A percentile compares a stretch with the other conserved stretches of the same genome.
These are phyloP conservation scores for Pasiphila rectangulata DNA, from an alignment of 2,888 invertebrate genomes.

Conservation along the genomic window DNA sequence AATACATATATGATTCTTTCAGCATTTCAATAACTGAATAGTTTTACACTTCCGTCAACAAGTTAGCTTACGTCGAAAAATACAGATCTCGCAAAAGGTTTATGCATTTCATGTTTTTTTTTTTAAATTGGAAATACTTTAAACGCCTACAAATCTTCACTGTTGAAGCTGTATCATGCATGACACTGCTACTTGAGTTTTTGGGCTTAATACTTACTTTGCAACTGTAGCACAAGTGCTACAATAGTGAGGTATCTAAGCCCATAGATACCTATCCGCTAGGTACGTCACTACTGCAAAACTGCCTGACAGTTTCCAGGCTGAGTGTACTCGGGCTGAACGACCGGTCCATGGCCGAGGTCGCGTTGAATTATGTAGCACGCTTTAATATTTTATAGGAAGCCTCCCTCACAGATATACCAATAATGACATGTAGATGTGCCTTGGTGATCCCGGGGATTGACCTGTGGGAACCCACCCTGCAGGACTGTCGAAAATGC, in stretches of 20 bases:
- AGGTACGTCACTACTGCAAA: too few species aligned
- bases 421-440: conserved; percentile 60
- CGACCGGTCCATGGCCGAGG: conserved; percentile 71
- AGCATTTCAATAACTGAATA: conserved; percentile 5
- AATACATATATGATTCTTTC: neutral
- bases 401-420: conserved; percentile 57
- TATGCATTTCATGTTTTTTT: too few species aligned
- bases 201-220: too few species aligned
- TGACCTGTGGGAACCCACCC: conserved; percentile 53
- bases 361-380: conserved; percentile 67
- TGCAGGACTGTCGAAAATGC: conserved; percentile 17
- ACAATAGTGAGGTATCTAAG: too few species aligned
- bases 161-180: too few species aligned
- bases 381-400: conserved; percentile 65
- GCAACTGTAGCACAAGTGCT: too few species aligned
- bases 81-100: too few species aligned
- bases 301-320: conserved; percentile 8
- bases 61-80: neutral
- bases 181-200: too few species aligned
- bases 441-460: conserved; percentile 41
- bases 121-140: neutral
- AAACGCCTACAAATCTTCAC: too few species aligned
- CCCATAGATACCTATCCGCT: too few species aligned
- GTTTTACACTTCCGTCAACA: conserved; percentile 6
- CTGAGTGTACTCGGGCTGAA: conserved; percentile 39